A percentile compares a stretch with the other conserved stretches of the same genome.
Evolutionary conservation across 2,797 vertebrate genomes (phyloP).

Genomic region (Scyliorhinus canicula): DNA sequence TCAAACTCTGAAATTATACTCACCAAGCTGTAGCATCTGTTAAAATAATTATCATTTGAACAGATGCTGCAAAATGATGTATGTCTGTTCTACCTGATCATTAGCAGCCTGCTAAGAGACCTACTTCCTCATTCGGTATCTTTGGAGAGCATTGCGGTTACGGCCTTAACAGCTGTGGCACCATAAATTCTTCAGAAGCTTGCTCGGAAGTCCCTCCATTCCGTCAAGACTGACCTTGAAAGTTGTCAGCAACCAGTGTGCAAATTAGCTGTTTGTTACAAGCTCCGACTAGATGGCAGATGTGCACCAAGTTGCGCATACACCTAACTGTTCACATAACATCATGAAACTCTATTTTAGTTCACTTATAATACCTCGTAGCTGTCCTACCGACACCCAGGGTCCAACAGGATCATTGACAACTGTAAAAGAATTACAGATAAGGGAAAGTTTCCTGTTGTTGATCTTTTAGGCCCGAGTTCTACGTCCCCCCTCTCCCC

Average conservation of each 20-base stretch:
- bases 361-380: no score
- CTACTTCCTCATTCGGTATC: not conserved
- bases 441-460: not conserved
- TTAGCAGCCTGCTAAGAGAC: not conserved
- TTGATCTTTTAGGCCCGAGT: not conserved
- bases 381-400: not conserved
- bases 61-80: not conserved
- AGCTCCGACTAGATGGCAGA: not conserved
- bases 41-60: slow-evolving; percentile 5
- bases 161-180: not conserved
- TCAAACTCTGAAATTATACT: not conserved
- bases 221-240: not conserved
- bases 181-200: not conserved
- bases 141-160: not conserved
- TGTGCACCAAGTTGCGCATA: not conserved
- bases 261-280: not conserved
- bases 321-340: not conserved
- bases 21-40: not conserved
- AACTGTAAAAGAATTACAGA: not conserved
- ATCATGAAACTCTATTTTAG: no score
- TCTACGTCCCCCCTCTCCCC: no score
- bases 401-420: not conserved
- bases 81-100: not conserved
- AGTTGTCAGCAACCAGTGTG: not conserved
- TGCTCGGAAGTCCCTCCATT: not conserved